Conservation (phyloP, 1,140 invertebrate species). For the Monochamus saltuarius region DNA sequence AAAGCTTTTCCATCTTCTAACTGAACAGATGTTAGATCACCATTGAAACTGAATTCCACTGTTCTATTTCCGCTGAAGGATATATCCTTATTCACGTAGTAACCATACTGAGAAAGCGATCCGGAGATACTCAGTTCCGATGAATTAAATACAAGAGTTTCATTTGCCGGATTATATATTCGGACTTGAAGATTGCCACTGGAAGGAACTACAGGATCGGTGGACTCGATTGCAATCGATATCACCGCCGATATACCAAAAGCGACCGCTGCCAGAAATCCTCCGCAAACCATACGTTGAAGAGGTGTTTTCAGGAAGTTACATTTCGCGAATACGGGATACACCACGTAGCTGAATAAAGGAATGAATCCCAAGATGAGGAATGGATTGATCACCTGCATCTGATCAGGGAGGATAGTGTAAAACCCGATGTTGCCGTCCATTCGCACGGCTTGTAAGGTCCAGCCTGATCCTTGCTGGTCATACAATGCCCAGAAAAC, state of each 20-base stretch:
- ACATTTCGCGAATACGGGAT: constrained; percentile 57
- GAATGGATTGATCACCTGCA: constrained; percentile 81
- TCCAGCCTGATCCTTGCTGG: constrained; percentile 92
- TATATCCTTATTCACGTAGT: constrained; percentile 24
- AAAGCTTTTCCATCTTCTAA: constrained; percentile 20
- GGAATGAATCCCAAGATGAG: constrained; percentile 86
- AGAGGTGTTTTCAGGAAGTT: constrained; percentile 67
- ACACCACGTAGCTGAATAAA: constrained; percentile 74
- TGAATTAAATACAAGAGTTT: neutral
- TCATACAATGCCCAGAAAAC: constrained; percentile 90
- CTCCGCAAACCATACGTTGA: constrained; percentile 78
- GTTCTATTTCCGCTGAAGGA: constrained; percentile 15
- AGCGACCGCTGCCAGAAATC: constrained; percentile 76
- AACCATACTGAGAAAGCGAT: neutral
- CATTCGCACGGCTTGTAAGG: constrained; percentile 90
- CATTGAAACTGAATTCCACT: constrained; percentile 11
- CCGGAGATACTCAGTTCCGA: neutral
- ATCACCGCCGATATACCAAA: constrained; percentile 80
- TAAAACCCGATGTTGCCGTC: constrained; percentile 73
- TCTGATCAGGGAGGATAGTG: constrained; percentile 82
- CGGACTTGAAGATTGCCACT: constrained; percentile 64
- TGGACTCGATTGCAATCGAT: constrained; percentile 55
- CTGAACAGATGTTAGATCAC: neutral
- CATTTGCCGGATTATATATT: constrained; percentile 62
- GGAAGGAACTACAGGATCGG: constrained; percentile 65